A percentile compares a stretch with the other conserved stretches of the same genome.
Conservation (phyloP, 2,888 invertebrate genomes). For the Drosophila anomalata region DNA sequence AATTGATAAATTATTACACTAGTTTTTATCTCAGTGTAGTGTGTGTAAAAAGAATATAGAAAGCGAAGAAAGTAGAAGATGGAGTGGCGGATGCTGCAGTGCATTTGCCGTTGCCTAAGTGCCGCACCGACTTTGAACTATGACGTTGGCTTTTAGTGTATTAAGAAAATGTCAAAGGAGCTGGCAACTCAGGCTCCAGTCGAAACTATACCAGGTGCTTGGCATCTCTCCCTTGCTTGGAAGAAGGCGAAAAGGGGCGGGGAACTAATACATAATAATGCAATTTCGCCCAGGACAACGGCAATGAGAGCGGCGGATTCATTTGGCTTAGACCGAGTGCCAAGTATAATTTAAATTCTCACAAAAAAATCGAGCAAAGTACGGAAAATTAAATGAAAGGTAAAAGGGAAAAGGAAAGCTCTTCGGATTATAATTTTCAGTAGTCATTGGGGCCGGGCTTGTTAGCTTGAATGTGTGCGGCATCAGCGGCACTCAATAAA, state of each 20-base stretch:
- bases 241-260: background rate
- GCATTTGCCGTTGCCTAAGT: conserved; percentile 63
- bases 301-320: conserved; percentile 43
- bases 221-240: background rate
- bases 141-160: conserved; percentile 74
- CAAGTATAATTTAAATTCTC: conserved; percentile 23
- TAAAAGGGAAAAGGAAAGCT: background rate
- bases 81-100: conserved; percentile 51
- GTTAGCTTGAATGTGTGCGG: conserved; percentile 11
- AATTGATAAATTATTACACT: background rate
- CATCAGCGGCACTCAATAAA: conserved; percentile 42
- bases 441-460: conserved; percentile 1
- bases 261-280: conserved; percentile 67
- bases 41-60: background rate
- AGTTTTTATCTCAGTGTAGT: background rate
- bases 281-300: conserved; percentile 66
- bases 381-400: conserved; percentile 5
- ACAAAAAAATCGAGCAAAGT: background rate
- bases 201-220: conserved; percentile 19
- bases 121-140: conserved; percentile 67
- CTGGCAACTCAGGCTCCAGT: conserved; percentile 20
- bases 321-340: conserved; percentile 50
- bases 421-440: conserved; percentile 21
- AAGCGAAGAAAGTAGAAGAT: conserved; percentile 5
- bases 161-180: conserved; percentile 59